phyloP scores from a whole-genome alignment of 2,888 invertebrate genomes.

The Tortricodes alternella region DNA sequence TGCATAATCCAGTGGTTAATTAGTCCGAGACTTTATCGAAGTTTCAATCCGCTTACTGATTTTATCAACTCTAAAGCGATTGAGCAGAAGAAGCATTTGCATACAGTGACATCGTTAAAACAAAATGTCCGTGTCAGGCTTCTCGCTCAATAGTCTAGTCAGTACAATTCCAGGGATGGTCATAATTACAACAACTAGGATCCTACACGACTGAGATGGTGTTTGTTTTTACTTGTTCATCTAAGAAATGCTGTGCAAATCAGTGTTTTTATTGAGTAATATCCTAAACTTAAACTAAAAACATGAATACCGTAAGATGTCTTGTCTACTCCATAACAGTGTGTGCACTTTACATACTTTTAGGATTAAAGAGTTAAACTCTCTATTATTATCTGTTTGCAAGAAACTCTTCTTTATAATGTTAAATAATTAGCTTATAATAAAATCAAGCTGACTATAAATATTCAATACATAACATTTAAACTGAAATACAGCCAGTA shows the following conservation, averaged over 20 bases:
- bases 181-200: slow-evolving; percentile 13
- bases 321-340: slow-evolving; percentile 7
- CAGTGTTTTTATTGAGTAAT: neutral
- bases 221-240: neutral
- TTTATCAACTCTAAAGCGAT: slow-evolving; percentile 19
- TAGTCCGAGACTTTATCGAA: slow-evolving; percentile 2
- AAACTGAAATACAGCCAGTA: neutral
- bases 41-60: slow-evolving; percentile 21
- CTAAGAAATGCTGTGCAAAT: slow-evolving; percentile 5
- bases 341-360: slow-evolving; percentile 17
- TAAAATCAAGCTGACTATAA: slow-evolving; percentile 3
- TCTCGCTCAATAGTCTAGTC: slow-evolving; percentile 11
- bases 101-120: neutral
- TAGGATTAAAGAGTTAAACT: slow-evolving; percentile 22
- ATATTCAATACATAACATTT: neutral
- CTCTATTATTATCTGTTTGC: slow-evolving; percentile 13
- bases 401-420: slow-evolving; percentile 10
- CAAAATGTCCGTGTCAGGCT: neutral
- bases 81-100: slow-evolving; percentile 16
- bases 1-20: neutral
- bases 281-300: neutral
- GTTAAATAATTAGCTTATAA: neutral
- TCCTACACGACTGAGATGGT: slow-evolving; percentile 2
- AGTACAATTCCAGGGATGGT: slow-evolving; percentile 22
- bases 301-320: neutral